Conservation (phyloP, 2,113 vertebrate genomes). For the Eubucco bourcierii region DNA sequence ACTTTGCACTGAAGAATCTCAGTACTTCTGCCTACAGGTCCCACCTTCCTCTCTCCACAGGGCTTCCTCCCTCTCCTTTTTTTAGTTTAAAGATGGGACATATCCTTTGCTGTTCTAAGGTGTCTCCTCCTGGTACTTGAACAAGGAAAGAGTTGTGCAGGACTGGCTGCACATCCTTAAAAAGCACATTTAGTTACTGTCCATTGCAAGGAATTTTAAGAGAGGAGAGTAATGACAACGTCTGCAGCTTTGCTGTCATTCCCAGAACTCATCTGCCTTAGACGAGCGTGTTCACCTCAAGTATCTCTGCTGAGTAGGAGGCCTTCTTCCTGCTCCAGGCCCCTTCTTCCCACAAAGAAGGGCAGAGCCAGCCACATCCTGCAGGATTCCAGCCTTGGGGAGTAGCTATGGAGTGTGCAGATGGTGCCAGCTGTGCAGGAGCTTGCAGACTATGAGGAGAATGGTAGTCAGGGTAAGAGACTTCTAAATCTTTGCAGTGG, state of each 20-base stretch:
- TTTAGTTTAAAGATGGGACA: background rate
- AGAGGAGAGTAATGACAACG: background rate
- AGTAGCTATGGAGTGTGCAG: background rate
- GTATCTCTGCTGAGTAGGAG: background rate
- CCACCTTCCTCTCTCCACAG: background rate
- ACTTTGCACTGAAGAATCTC: background rate
- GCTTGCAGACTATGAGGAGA: background rate
- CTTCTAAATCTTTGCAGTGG: background rate
- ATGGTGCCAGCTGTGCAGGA: background rate
- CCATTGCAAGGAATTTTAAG: background rate
- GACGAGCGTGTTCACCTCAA: background rate
- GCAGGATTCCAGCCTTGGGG: background rate
- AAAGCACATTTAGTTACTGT: background rate
- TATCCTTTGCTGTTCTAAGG: background rate
- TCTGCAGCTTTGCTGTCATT: background rate
- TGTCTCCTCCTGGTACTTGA: background rate
- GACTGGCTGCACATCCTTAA: background rate
- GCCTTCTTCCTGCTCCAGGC: background rate
- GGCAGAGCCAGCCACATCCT: background rate
- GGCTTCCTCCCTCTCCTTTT: background rate
- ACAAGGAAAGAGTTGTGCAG: background rate
- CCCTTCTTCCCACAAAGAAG: background rate
- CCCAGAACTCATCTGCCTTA: background rate
- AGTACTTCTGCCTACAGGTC: background rate
- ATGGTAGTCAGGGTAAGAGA: background rate